Evolutionary conservation across 1,140 invertebrate genomes (phyloP).

Genomic region (Papilio helenus): DNA sequence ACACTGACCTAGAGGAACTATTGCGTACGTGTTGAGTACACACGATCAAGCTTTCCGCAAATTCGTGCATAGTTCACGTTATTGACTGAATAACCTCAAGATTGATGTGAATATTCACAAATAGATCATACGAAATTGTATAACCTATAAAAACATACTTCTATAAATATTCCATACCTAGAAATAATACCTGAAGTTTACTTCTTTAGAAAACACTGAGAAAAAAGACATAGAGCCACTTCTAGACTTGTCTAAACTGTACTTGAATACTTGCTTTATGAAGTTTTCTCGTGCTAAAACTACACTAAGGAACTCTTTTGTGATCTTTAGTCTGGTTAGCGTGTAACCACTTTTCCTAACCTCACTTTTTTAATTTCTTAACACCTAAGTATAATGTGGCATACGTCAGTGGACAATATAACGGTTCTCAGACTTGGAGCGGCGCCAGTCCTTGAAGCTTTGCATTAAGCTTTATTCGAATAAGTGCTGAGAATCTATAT

Average conservation of each 20-base stretch:
- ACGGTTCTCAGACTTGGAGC: not conserved
- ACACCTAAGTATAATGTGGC: conserved; percentile 6
- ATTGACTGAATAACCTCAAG: not conserved
- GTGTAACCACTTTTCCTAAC: not conserved
- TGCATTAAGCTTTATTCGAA: not conserved
- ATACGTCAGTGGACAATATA: not conserved
- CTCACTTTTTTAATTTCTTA: conserved; percentile 13
- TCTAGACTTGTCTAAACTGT: too few species aligned
- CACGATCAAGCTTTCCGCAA: not conserved
- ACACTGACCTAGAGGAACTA: not conserved
- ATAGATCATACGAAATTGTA: not conserved
- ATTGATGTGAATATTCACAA: not conserved
- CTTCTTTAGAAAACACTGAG: not conserved
- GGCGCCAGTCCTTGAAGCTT: not conserved
- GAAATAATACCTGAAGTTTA: not conserved
- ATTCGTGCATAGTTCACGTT: not conserved
- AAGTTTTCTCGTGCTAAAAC: too few species aligned
- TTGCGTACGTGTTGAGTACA: not conserved
- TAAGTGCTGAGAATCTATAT: not conserved
- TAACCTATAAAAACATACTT: not conserved
- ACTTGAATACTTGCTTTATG: too few species aligned
- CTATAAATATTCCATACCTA: not conserved
- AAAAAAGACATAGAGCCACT: not conserved
- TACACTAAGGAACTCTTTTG: too few species aligned
- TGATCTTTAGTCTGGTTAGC: too few species aligned